Evolutionary conservation across 2,113 vertebrate species (phyloP), one percentile per base, ranked within the genome.

Genomic region (Sebastes fasciatus): DNA sequence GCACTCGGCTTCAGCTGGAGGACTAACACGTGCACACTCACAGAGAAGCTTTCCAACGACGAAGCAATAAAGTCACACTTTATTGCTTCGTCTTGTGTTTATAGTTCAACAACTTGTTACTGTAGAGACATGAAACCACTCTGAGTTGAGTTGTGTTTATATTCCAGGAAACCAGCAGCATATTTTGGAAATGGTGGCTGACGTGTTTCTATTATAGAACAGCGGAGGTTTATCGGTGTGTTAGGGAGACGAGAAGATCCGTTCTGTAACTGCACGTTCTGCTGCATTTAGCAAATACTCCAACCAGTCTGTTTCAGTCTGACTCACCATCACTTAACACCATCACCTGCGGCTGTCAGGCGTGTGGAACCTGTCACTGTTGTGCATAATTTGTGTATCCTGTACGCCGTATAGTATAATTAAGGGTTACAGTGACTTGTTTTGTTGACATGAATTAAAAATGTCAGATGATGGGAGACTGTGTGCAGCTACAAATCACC

Each of bases 121-220:
- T 26, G 14, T 34, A 43, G 54, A 2, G 0, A 62, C 45, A n/a
- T 51, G 23, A 62, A 62, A 16, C 26, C 16, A 48, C 21, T 23
- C 16, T 10, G 54, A 75, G 49, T 17, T 19, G 14, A 68, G 17
- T 26, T 67, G 48, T 79, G 64, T 69, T 69, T 69, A 78, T 23
- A 46, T 78, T 82, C 42, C 23, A 2, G 40, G 19, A 72, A 57
- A 69, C 63, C 48, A 51, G 49, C 55, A 17, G 40, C 6, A 7
- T 66, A 66, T 23, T 60, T 16, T 16, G 61, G 21, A 40, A 61
- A 21, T 23, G 26, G 7, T 21, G 48, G 8, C 51, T 55, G 51
- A 4, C 54, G n/a, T 45, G 34, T 54, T 78, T n/a, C 45, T 78
- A 54, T 67, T 45, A 83, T 72, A 72, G 26, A 72, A 51, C 45